phyloP scores from a whole-genome alignment of 2,797 vertebrate species.

The Heteromormyrus szaboi region DNA sequence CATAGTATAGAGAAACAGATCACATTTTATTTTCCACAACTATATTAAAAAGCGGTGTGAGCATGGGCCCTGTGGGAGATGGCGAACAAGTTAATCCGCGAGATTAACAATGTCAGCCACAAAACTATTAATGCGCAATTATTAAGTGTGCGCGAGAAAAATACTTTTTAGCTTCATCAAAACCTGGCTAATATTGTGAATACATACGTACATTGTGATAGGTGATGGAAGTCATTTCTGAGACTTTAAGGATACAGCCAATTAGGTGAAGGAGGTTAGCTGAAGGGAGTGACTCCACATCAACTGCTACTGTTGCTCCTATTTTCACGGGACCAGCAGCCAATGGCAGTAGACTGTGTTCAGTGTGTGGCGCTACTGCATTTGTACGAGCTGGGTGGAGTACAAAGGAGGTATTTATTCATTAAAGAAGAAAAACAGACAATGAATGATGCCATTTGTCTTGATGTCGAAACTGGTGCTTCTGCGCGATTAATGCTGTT shows the following conservation, averaged over 20 bases:
- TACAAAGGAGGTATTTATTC: background rate
- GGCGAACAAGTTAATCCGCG: background rate
- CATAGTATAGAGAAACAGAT: background rate
- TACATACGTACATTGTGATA: background rate
- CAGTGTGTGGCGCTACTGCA: background rate
- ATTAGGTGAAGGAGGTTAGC: background rate
- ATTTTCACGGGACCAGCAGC: background rate
- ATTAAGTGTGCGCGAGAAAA: background rate
- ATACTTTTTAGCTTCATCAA: background rate
- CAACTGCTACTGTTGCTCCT: background rate
- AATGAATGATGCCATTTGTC: background rate
- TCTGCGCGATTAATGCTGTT: background rate
- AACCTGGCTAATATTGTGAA: background rate
- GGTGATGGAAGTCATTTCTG: background rate
- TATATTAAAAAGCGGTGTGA: slow-evolving; percentile 2
- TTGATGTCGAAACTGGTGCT: background rate
- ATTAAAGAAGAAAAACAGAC: background rate
- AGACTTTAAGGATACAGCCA: background rate
- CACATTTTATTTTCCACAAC: slow-evolving; percentile 7
- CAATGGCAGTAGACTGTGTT: background rate
- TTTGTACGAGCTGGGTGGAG: background rate
- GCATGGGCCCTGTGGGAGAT: background rate
- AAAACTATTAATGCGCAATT: slow-evolving; percentile 2
- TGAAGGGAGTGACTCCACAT: background rate
- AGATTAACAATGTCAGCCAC: slow-evolving; percentile 16